Base-by-base conservation (phyloP, 2,888 invertebrate genomes). In the Rosalia funebris region DNA sequence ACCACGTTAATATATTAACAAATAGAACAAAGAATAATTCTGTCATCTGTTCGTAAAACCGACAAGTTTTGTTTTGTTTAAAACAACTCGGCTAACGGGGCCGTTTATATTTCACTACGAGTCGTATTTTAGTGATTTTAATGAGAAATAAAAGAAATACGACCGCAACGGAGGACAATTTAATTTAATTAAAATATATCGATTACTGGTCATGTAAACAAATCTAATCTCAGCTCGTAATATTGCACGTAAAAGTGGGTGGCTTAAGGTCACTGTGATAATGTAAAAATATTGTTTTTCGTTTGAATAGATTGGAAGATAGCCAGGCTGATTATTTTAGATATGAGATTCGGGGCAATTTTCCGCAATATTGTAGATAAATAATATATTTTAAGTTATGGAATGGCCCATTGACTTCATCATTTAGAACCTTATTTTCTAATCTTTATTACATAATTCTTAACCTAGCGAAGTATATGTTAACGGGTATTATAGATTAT, bases 31-130 rank as follows among this genome's bases (percentile, higher is more conserved):
- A 25, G 7, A 25, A 25, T 25, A 25, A 5, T 5, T 25, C 25
- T 37, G 48, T 50, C 48, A 37, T 50, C 48, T 50, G 48, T 37
- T 37, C 36, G 19, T 50, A 48, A 37, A 36, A 3, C 31, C 12
- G 10, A 37, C 36, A 48, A 17, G 14, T 36, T 48, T 48, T 17
- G 37, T 48, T 36, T 19, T 19, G 48, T 48, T 48, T 48, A 16
- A 34, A 16, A 9, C 32, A 16, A 32, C 19, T 7, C 7, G 15
- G n/a, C 48, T 48, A 48, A 48, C 12, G 37, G 19, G 16, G 1
- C 19, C 20, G 12, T 37, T 50, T 50, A 15, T 20, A n/a, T 50
- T 25, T 50, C 37, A 37, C 17, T 19, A 34, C 7, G 12, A 36
- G 16, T 20, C 19, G 25, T 20, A 37, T 50, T 37, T 50, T 37